phyloP scores from a whole-genome alignment of 2,113 vertebrate species.

The Phodopus roborovskii region DNA sequence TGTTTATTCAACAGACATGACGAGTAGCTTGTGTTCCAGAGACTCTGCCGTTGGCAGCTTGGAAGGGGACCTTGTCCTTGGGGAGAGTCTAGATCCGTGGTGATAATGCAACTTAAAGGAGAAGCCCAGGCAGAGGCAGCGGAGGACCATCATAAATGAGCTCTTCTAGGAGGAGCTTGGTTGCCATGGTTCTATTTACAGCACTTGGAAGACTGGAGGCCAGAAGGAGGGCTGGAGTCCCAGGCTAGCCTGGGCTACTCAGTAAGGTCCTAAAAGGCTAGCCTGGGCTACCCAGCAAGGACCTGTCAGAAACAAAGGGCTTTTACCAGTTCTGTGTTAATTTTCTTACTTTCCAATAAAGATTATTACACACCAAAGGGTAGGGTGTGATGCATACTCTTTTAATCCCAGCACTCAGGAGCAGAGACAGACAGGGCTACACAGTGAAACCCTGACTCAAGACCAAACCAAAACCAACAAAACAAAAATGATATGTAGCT shows the following conservation, averaged over 20 bases:
- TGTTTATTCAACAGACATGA: constrained; percentile 48
- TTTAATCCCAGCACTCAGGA: too few species aligned
- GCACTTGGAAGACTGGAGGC: neutral
- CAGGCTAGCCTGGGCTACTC: neutral
- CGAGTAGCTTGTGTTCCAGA: neutral
- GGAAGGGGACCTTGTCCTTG: neutral
- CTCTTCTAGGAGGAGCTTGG: neutral
- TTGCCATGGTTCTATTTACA: neutral
- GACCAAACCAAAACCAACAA: neutral
- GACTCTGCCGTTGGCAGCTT: neutral
- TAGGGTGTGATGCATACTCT: too few species aligned
- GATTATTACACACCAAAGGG: neutral
- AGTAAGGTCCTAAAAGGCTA: too few species aligned
- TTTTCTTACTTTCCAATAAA: neutral
- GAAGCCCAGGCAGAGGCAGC: neutral
- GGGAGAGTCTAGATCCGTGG: constrained; percentile 11
- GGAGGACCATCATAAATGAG: neutral
- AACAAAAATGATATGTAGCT: neutral
- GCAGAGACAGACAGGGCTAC: neutral
- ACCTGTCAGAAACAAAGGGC: neutral
- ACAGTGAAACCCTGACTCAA: neutral
- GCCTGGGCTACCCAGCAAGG: neutral
- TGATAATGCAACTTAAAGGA: neutral
- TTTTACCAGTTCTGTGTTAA: neutral
- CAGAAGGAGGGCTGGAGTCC: neutral